Evolutionary conservation across 1,140 invertebrate species (phyloP).

Genomic region (Portunus trituberculatus): DNA sequence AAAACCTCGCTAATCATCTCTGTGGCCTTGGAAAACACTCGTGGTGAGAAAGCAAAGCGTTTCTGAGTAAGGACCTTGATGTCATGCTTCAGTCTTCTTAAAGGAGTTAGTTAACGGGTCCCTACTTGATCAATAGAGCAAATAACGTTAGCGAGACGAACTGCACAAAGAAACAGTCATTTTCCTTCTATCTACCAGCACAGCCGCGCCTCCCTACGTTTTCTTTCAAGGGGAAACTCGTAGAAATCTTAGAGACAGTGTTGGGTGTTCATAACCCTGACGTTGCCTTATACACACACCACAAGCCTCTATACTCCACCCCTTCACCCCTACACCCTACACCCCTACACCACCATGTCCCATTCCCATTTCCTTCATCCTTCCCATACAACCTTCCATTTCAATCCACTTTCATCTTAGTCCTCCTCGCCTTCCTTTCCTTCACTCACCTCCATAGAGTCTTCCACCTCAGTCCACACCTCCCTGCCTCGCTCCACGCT

Average conservation of each 20-base stretch:
- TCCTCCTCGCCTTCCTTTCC: not conserved
- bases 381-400: too few species aligned
- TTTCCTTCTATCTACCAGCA: not conserved
- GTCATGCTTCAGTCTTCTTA: too few species aligned
- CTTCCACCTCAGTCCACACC: too few species aligned
- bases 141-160: not conserved
- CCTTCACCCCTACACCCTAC: not conserved
- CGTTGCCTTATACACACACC: not conserved
- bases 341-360: too few species aligned
- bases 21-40: too few species aligned
- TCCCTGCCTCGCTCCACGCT: too few species aligned
- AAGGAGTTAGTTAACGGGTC: too few species aligned
- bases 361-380: too few species aligned
- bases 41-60: too few species aligned
- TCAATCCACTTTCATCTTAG: not conserved
- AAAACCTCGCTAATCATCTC: too few species aligned
- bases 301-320: not conserved
- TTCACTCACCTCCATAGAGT: not conserved
- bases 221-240: not conserved
- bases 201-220: not conserved
- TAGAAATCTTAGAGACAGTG: not conserved
- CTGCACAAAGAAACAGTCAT: not conserved
- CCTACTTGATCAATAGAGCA: not conserved
- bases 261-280: not conserved
- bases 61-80: too few species aligned